Conservation (phyloP, 2,888 invertebrate species). For the Ormia ochracea region DNA sequence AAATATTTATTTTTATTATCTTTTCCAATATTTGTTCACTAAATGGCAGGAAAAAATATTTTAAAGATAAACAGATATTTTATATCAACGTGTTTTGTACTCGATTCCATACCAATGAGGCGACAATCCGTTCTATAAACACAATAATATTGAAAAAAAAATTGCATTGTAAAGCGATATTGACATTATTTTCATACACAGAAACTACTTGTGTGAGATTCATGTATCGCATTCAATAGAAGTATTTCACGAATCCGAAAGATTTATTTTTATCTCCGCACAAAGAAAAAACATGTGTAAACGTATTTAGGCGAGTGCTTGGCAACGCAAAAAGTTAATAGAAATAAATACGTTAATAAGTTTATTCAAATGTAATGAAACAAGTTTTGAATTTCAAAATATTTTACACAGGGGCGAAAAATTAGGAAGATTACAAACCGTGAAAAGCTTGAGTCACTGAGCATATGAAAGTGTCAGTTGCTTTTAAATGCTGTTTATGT, state of each 20-base stretch:
- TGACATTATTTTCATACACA: slow-evolving; percentile 28
- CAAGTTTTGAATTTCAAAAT: slow-evolving; percentile 17
- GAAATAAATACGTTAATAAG: slow-evolving; percentile 7
- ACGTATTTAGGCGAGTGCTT: not conserved
- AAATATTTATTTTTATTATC: slow-evolving; percentile 37
- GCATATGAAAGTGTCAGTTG: not conserved
- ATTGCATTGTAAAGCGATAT: slow-evolving; percentile 13
- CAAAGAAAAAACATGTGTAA: slow-evolving; percentile 21
- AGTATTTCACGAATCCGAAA: slow-evolving; percentile 32
- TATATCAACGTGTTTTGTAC: slow-evolving; percentile 10
- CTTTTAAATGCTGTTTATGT: not conserved
- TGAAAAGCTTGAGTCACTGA: not conserved
- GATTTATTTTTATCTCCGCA: slow-evolving; percentile 31
- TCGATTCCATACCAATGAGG: not conserved
- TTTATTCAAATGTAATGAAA: not conserved
- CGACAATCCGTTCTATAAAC: slow-evolving; percentile 28
- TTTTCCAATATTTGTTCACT: slow-evolving; percentile 15
- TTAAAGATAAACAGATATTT: slow-evolving; percentile 21
- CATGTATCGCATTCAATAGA: slow-evolving; percentile 13
- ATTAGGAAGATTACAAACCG: not conserved
- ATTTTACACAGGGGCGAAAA: not conserved
- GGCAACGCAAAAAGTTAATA: not conserved
- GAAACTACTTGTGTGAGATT: not conserved
- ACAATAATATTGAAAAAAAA: not conserved
- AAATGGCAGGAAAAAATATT: not conserved